Evolutionary conservation across 2,113 vertebrate species (phyloP), one percentile per base, ranked within the genome.

Genomic region (Poecile atricapillus): DNA sequence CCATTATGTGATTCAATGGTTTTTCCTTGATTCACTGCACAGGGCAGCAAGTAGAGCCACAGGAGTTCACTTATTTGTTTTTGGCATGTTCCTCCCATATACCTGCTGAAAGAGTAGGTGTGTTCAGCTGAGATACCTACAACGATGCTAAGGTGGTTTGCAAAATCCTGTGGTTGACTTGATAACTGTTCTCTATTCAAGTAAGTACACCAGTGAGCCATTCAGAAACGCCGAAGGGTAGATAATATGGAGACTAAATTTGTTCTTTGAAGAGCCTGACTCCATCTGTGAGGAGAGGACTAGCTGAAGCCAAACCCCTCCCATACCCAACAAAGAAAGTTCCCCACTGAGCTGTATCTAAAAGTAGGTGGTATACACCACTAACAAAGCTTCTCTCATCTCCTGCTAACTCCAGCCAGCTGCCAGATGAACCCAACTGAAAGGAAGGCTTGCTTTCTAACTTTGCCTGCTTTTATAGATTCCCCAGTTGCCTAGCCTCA

Each of bases 321-420:
- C 95, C 92, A 81, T 81, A 46, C 13, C 30, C 70, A 79, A 80
- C 74, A 89, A 87, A 79, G 68, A 62, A 94, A 92, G 67, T 28
- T 95, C 89, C 50, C 75, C 49, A 58, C 87, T 63, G 55, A 83
- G 67, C 58, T 73, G 8, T 62, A 43, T 80, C 89, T 95, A 67
- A 81, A 95, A 93, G 93, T 95, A 97, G 95, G 95, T 92, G 94
- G 93, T 91, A 89, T 87, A 89, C 10, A 94, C 62, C 81, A 68
- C 87, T 93, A 95, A 95, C 91, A 95, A 93, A 92, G 31, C 65
- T 58, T 92, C 78, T 81, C 95, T 94, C 93, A 95, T 85, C 95
- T 94, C 53, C 65, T 87, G 30, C 62, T 94, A 81, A 39, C 55
- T 82, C 44, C 62, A 97, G 30, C 31, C 74, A 96, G 60, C 62